Percentiles rank a stretch among this genome's conserved stretches.
phyloP scores from a whole-genome alignment of 2,113 vertebrate genomes.

The Mastomys coucha region DNA sequence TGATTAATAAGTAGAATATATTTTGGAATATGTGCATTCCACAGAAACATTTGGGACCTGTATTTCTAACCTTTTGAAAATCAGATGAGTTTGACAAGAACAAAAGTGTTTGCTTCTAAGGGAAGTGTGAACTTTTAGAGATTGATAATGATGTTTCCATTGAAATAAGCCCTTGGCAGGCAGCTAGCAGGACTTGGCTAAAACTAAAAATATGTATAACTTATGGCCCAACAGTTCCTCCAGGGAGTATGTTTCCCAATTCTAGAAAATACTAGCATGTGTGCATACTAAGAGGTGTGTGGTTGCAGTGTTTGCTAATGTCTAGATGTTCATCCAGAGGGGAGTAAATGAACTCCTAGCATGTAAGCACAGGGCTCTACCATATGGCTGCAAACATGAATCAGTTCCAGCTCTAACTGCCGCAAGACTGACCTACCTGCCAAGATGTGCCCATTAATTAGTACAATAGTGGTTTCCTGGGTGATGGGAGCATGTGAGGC shows the following conservation, averaged over 20 bases:
- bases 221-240: background rate
- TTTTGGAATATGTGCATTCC: background rate
- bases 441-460: background rate
- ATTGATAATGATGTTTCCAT: background rate
- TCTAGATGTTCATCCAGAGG: background rate
- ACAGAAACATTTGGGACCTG: background rate
- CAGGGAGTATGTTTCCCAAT: background rate
- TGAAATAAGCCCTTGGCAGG: background rate
- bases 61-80: background rate
- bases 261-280: background rate
- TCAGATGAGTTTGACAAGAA: background rate
- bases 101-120: background rate
- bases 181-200: background rate
- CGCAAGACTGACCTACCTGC: too few relatives aligned
- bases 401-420: background rate
- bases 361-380: rapidly evolving
- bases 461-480: background rate
- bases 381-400: background rate
- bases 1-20: background rate
- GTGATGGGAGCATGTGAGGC: background rate
- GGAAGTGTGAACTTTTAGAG: background rate
- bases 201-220: background rate
- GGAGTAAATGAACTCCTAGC: background rate
- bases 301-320: background rate
- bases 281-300: background rate